These are phyloP conservation scores for Drosophila anomalata DNA, from an alignment of 2,888 invertebrate species.

Conservation along the genomic window DNA sequence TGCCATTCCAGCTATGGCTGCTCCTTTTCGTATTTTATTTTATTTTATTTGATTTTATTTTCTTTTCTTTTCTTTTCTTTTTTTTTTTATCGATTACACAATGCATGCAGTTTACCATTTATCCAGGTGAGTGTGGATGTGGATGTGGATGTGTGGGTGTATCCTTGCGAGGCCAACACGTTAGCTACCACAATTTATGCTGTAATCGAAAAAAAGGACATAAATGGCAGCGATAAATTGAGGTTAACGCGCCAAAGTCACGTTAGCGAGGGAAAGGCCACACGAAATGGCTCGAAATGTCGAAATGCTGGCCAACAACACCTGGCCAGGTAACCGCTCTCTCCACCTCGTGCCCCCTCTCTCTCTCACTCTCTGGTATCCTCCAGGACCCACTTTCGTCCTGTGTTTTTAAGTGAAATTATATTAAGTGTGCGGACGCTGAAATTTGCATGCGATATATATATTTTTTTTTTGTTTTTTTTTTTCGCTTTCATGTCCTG, in stretches of 20 bases:
- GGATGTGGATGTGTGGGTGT: constrained; percentile 7
- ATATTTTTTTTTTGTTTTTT: constrained; percentile 52
- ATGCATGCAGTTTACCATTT: constrained; percentile 76
- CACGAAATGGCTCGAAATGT: constrained; percentile 56
- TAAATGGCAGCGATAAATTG: constrained; percentile 79
- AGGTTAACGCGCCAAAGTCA: constrained; percentile 79
- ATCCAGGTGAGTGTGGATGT: constrained; percentile 55
- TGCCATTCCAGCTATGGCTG: constrained; percentile 1
- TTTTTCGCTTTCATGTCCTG: constrained; percentile 4
- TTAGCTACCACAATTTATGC: constrained; percentile 75
- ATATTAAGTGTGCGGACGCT: constrained; percentile 76
- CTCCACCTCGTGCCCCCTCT: constrained; percentile 1
- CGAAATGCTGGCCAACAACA: constrained; percentile 51
- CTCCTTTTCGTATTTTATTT: constrained; percentile 25
- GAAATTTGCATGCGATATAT: constrained; percentile 75
- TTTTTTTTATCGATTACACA: constrained; percentile 73
- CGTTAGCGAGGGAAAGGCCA: constrained; percentile 49
- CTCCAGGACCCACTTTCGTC: not conserved
- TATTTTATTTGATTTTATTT: constrained; percentile 26
- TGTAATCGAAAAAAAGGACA: constrained; percentile 77
- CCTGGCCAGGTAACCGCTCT: constrained; percentile 9
- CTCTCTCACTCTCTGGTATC: not conserved
- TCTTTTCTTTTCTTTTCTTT: constrained; percentile 30
- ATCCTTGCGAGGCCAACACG: constrained; percentile 57
- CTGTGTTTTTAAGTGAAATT: constrained; percentile 73